Evolutionary conservation across 1,140 invertebrate species (phyloP).

Genomic region (Cotesia typhae): DNA sequence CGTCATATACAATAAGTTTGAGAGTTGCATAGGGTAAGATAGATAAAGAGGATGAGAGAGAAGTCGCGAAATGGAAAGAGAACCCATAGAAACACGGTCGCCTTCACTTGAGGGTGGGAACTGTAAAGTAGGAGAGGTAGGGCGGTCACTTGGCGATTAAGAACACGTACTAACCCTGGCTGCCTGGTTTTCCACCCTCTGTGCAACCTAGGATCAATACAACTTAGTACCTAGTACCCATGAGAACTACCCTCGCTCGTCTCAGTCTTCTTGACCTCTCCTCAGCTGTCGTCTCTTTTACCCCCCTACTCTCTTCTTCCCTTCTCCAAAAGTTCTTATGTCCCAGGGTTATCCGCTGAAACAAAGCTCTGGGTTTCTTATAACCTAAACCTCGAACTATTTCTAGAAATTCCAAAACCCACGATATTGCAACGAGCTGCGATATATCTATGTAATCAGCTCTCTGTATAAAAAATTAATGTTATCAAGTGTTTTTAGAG

Average conservation of each 20-base stretch:
- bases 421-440: slow-evolving; percentile 20
- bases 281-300: slow-evolving; percentile 49
- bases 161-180: slow-evolving; percentile 67
- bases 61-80: neutral
- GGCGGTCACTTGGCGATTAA: slow-evolving; percentile 68
- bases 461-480: slow-evolving; percentile 40
- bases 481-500: neutral
- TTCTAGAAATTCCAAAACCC: slow-evolving; percentile 34
- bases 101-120: slow-evolving; percentile 44
- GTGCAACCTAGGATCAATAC: slow-evolving; percentile 65
- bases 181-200: slow-evolving; percentile 65
- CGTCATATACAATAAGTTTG: neutral
- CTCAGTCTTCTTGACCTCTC: slow-evolving; percentile 11
- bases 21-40: slow-evolving; percentile 1
- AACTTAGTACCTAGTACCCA: slow-evolving; percentile 67
- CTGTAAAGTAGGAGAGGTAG: slow-evolving; percentile 55
- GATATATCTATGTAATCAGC: slow-evolving; percentile 38
- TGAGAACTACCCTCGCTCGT: slow-evolving; percentile 39
- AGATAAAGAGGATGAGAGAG: slow-evolving; percentile 1
- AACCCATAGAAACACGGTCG: slow-evolving; percentile 20
- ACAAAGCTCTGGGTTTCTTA: slow-evolving; percentile 55
- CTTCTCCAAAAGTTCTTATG: slow-evolving; percentile 64
- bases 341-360: slow-evolving; percentile 59
- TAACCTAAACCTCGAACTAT: slow-evolving; percentile 39
- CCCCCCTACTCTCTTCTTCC: slow-evolving; percentile 35